Evolutionary conservation across 2,888 invertebrate genomes (phyloP).

Genomic region (Urechis unicinctus): DNA sequence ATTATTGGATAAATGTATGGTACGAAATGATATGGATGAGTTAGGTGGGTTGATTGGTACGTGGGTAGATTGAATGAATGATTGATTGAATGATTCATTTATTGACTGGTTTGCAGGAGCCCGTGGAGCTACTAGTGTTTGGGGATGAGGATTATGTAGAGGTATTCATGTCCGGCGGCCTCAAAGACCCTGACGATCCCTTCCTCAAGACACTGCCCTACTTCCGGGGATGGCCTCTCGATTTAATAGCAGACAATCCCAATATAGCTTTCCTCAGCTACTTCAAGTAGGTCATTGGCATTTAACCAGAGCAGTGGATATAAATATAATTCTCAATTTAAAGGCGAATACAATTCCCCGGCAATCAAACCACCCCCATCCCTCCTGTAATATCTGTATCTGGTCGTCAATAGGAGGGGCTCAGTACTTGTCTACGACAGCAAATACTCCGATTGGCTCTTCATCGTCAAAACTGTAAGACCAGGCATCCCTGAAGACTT

Average conservation of each 20-base stretch:
- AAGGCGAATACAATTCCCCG: neutral
- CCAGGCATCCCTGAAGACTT: too few species aligned
- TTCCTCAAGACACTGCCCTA: conserved; percentile 18
- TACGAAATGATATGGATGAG: too few species aligned
- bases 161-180: conserved; percentile 43
- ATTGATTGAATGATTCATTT: neutral
- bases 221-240: conserved; percentile 37
- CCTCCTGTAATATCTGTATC: too few species aligned
- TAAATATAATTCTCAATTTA: conserved; percentile 3
- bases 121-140: conserved; percentile 36
- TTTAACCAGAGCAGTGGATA: neutral
- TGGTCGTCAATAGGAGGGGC: conserved; percentile 38
- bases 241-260: conserved; percentile 28
- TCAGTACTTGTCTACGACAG: conserved; percentile 41
- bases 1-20: too few species aligned
- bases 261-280: conserved; percentile 33
- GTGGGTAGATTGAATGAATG: too few species aligned
- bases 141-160: conserved; percentile 37
- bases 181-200: conserved; percentile 32
- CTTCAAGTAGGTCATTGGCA: conserved; percentile 9
- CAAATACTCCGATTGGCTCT: conserved; percentile 42
- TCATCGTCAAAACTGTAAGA: conserved; percentile 43
- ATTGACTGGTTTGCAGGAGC: conserved; percentile 11
- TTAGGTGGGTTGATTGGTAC: too few species aligned
- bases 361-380: too few species aligned